Evolutionary conservation across 2,797 vertebrate genomes (phyloP).

Genomic region (Podarcis lilfordi): DNA sequence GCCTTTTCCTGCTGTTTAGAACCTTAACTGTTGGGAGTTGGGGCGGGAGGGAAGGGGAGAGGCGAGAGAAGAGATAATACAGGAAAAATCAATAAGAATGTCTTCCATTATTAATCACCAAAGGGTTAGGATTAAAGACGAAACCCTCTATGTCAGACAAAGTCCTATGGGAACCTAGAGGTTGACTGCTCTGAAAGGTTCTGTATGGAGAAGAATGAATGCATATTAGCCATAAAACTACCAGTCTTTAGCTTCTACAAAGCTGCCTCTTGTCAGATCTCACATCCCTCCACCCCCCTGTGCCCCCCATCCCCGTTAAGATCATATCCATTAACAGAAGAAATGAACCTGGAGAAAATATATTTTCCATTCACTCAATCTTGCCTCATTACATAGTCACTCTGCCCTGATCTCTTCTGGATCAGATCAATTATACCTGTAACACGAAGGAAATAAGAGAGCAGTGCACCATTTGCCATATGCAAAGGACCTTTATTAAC

Average conservation of each 20-base stretch:
- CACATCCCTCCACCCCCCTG: neutral
- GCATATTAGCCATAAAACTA: conserved; percentile 54
- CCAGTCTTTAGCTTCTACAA: conserved; percentile 43
- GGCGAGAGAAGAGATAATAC: conserved; percentile 16
- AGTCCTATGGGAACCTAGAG: conserved; percentile 71
- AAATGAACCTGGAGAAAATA: conserved; percentile 49
- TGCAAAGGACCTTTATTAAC: neutral
- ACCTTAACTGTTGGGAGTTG: conserved; percentile 61
- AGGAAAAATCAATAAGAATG: conserved; percentile 60
- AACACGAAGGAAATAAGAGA: conserved; percentile 1
- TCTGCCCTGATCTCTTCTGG: conserved; percentile 40
- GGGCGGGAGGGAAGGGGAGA: neutral
- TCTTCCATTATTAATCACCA: conserved; percentile 64
- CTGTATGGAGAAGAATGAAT: conserved; percentile 67
- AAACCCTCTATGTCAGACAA: conserved; percentile 68
- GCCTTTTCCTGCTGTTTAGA: conserved; percentile 60
- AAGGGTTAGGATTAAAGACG: conserved; percentile 59
- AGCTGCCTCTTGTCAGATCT: conserved; percentile 42
- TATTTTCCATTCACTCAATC: conserved; percentile 36
- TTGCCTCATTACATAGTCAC: conserved; percentile 52
- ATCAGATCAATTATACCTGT: neutral
- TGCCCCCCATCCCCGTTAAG: conserved; percentile 28
- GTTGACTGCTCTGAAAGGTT: conserved; percentile 64
- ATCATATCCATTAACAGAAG: conserved; percentile 42
- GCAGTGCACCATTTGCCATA: neutral